Conservation (phyloP, 2,113 vertebrate species). For the Eulemur macaco region DNA sequence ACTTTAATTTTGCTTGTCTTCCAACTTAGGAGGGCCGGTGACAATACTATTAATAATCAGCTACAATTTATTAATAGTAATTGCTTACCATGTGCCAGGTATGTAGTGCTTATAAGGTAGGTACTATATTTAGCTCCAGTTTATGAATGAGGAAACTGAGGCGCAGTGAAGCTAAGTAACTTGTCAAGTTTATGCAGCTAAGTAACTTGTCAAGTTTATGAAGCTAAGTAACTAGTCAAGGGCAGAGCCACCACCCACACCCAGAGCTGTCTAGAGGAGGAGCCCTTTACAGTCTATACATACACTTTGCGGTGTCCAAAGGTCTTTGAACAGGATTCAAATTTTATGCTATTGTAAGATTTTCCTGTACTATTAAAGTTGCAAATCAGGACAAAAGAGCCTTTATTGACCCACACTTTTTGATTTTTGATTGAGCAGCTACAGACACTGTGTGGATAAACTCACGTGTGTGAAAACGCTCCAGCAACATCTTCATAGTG, state of each 20-base stretch:
- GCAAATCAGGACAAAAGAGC: background rate
- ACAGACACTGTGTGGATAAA: fast-evolving
- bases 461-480: background rate
- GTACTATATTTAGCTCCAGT: background rate
- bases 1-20: background rate
- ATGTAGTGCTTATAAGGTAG: background rate
- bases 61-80: background rate
- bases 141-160: background rate
- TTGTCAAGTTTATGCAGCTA: background rate
- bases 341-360: background rate
- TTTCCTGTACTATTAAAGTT: background rate
- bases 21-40: background rate
- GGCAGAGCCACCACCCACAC: background rate
- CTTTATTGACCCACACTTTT: background rate
- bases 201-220: background rate
- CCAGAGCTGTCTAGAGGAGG: background rate
- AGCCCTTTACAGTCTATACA: background rate
- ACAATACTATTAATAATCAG: background rate
- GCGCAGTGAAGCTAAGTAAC: background rate
- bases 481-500: background rate
- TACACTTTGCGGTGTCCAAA: background rate
- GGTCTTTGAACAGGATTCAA: background rate
- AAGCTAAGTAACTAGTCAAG: background rate
- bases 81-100: background rate
- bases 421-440: background rate